A percentile compares a stretch with the other conserved stretches of the same genome.
These are phyloP conservation scores for Cantharis rufa DNA, from an alignment of 2,888 invertebrate species.

Conservation along the genomic window DNA sequence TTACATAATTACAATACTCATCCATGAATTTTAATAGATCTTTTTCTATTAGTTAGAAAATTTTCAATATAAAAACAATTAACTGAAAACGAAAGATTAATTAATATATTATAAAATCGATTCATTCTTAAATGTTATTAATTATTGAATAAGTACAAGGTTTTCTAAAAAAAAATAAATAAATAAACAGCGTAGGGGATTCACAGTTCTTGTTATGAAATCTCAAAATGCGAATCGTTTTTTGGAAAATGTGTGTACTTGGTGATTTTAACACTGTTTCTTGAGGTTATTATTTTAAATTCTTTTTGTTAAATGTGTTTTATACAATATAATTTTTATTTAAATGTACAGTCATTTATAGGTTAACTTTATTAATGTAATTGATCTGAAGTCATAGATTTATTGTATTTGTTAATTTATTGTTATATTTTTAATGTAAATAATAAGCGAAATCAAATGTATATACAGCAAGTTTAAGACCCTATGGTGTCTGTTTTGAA, in stretches of 20 bases:
- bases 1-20: neutral
- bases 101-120: neutral
- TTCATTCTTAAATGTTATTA: neutral
- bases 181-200: neutral
- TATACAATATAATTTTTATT: neutral
- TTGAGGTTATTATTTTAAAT: neutral
- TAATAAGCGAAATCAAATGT: conserved; percentile 52
- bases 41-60: neutral
- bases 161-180: neutral
- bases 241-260: neutral
- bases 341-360: neutral
- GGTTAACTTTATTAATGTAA: neutral
- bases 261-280: neutral
- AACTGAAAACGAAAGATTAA: neutral
- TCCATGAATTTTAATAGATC: neutral
- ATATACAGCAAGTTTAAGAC: conserved; percentile 51
- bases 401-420: conserved; percentile 37
- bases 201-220: neutral
- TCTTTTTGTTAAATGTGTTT: neutral
- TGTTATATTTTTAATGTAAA: conserved; percentile 53
- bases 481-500: conserved; percentile 54
- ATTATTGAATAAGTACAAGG: neutral
- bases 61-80: neutral
- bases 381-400: conserved; percentile 45
- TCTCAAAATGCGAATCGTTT: neutral